Base-by-base conservation (phyloP, 2,888 invertebrate species). In the Ormyrus thymus region DNA sequence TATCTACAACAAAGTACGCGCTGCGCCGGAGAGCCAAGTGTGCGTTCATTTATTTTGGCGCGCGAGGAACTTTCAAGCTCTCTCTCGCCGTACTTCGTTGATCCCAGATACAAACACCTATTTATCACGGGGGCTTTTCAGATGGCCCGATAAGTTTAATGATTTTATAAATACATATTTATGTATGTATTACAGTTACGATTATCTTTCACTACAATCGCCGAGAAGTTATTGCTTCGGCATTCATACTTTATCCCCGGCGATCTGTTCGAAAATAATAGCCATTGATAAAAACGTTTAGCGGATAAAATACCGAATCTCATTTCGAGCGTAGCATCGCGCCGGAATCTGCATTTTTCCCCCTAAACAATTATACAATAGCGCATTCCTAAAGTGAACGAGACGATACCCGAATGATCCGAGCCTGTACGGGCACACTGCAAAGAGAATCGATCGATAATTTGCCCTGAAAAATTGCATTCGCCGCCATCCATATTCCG, bases 141-240 rank as follows among this genome's bases (percentile, higher is more conserved):
- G 76, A 76, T 75, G 5, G 3, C 11, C 29, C n/a, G 76, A 76
- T 76, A 76, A 76, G 10, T 48, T 64, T 64, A 76, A 76, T 76
- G 69, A 76, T 76, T 76, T 76, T 69, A 76, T 76, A 76, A 76
- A 62, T 76, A 64, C 76, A 70, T 76, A 70, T 76, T 61, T 76
- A 70, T 64, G 56, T 70, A 48, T 56, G 48, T 48, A 76, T 69
- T 70, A 70, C 76, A 56, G 70, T 76, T 76, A 76, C 15, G 6
- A 62, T 64, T 70, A 70, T 70, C 70, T 10, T 7, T 48, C 6
- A 46, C 48, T 29, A 29, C 29, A 29, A 64, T 64, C 62, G 29
- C 72, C 43, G 13, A n/a, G 61, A 62, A 72, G 45, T 53, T 72
- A 62, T 72, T 72, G 51, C 72, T 10, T 62, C 29, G 53, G n/a